A percentile compares a stretch with the other conserved stretches of the same genome.
phyloP scores from a whole-genome alignment of 2,888 invertebrate species.

The Hydroisotoma schaefferi region DNA sequence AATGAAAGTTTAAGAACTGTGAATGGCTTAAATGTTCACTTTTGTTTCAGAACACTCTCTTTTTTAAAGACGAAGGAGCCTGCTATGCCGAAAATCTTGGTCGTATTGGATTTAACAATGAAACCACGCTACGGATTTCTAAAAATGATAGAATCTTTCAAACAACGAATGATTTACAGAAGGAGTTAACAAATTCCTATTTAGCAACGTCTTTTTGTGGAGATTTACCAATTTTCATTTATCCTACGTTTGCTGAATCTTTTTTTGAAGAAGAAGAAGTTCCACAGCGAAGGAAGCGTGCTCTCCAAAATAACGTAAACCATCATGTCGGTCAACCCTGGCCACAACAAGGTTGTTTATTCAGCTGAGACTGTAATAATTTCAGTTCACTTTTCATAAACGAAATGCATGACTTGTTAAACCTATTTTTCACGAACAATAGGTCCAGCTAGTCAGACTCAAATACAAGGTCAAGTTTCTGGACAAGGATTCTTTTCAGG shows the following conservation, averaged over 20 bases:
- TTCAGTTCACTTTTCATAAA: not conserved
- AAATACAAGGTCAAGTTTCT: conserved; percentile 36
- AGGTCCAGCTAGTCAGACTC: conserved; percentile 26
- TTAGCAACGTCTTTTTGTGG: conserved; percentile 19
- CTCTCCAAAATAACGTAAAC: not conserved
- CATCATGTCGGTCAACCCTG: not conserved
- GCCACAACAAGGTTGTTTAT: not conserved
- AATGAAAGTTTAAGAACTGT: no score
- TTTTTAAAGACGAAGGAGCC: conserved; percentile 25
- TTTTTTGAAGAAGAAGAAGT: not conserved
- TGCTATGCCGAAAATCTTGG: conserved; percentile 27
- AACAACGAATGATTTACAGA: not conserved
- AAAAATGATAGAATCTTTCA: not conserved
- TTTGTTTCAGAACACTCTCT: conserved; percentile 21
- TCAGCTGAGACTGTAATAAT: no score
- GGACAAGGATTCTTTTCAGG: conserved; percentile 39
- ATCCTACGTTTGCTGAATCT: not conserved
- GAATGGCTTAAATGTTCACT: not conserved
- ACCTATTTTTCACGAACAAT: not conserved
- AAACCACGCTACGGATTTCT: not conserved
- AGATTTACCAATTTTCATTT: conserved; percentile 11
- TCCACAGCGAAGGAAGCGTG: conserved; percentile 12
- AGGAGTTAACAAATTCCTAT: conserved; percentile 1
- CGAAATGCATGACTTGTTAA: not conserved
- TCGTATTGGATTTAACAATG: not conserved